Evolutionary conservation across 2,888 invertebrate species (phyloP), one percentile per base, ranked within the genome.

Genomic region (Cordilura impudica): DNA sequence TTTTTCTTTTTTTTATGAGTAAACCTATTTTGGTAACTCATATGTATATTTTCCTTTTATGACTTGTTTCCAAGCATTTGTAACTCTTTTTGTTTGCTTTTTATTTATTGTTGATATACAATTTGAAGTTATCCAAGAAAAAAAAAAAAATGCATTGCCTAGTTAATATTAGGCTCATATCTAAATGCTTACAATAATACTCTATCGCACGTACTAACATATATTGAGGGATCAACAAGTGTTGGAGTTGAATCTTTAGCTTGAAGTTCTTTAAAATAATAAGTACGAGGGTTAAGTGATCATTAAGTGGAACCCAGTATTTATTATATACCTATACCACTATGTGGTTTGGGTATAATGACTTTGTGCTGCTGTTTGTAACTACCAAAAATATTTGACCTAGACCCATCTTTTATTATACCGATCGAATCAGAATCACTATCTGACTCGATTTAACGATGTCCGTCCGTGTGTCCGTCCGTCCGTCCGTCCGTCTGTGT

Each of bases 81-180:
- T 29, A 29, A 29, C 31, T 31, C 3, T 6, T 31, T 23, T 39
- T 49, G 80, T 83, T 78, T 78, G 67, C 78, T 81, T 79, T 83
- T 84, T 82, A 83, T 83, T 77, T 19, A 49, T 60, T 71, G 56
- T 75, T 76, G 65, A 73, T 65, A 63, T 49, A 80, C 31, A 65
- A 72, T 70, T 65, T 65, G 60, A 80, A 73, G 73, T 73, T 73
- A 73, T 76, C 80, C 61, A 63, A 65, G 14, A 14, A 2, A 39
- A 21, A 14, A 21, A 0, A 39, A 45, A 73, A 73, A 75, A 66
- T 66, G 67, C 74, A 73, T 69, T 73, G 65, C 21, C 19, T 51
- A 65, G 10, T n/a, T 26, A 51, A 14, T 23, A 21, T 58, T 58
- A 39, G 56, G 21, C 51, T 23, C 29, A 26, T 54, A 18, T 14